Evolutionary conservation across 2,797 vertebrate genomes (phyloP).

Genomic region (Hydrolagus colliei): DNA sequence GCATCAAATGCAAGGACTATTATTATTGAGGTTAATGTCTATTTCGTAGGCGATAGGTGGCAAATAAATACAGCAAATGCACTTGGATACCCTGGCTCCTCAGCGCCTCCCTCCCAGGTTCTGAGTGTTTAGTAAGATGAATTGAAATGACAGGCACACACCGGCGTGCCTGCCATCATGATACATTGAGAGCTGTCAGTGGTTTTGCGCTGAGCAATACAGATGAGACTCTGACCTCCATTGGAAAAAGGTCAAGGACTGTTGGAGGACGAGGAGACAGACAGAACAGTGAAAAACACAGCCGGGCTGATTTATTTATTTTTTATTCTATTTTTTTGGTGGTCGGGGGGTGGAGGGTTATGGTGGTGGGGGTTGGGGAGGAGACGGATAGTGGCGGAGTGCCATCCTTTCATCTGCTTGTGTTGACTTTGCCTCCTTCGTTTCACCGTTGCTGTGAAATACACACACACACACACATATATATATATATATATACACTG

Average conservation of each 20-base stretch:
- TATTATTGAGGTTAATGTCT: slow-evolving; percentile 13
- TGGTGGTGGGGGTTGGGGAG: too few relatives aligned
- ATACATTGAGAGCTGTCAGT: slow-evolving; percentile 47
- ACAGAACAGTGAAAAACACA: background rate
- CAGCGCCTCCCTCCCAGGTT: slow-evolving; percentile 34
- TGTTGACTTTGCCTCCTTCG: slow-evolving; percentile 16
- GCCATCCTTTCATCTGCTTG: slow-evolving; percentile 6
- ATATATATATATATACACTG: too few relatives aligned
- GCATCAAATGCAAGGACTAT: background rate
- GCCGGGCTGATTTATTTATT: slow-evolving; percentile 24
- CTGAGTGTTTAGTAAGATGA: slow-evolving; percentile 48
- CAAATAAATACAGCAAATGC: slow-evolving; percentile 26
- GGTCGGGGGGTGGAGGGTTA: background rate
- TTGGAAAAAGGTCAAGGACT: slow-evolving; percentile 43
- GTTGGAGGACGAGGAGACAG: slow-evolving; percentile 39
- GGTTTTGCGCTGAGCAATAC: slow-evolving; percentile 36
- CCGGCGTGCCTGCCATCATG: slow-evolving; percentile 50
- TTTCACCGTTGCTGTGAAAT: background rate
- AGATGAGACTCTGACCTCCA: slow-evolving; percentile 45
- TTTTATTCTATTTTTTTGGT: background rate
- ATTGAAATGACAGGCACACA: slow-evolving; percentile 49
- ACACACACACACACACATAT: too few relatives aligned
- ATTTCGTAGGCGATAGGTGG: slow-evolving; percentile 6
- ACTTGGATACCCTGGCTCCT: background rate
- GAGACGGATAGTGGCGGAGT: background rate